Base-by-base conservation (phyloP, 2,113 vertebrate genomes). In the Cairina moschata region DNA sequence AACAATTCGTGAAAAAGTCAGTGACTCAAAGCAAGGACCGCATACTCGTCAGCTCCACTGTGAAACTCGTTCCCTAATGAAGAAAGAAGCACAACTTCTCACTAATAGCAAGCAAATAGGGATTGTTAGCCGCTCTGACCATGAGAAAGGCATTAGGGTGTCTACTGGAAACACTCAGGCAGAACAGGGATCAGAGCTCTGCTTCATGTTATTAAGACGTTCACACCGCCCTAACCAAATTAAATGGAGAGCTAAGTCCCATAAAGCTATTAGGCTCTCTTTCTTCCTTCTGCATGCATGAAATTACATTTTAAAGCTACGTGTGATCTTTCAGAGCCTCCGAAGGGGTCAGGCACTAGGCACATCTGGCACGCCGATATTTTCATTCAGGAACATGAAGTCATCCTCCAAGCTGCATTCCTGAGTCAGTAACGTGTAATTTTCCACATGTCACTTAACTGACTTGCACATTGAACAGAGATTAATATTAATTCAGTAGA, bases 1-100 rank as follows among this genome's bases (percentile, higher is more conserved):
- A 91, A 56, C 81, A 96, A 81, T 40, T 81, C 88, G 82, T 87
- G 71, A 88, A 83, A 94, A 96, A 94, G 52, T 40, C 85, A 52
- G 67, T 16, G 75, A 54, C n/a, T 71, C 69, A 82, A 85, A 96
- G 38, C 5, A 31, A 91, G 83, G 44, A 83, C 58, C 54, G 91
- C 55, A 78, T 17, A n/a, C 28, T 56, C 25, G 38, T 71, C 77
- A 77, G 62, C 72, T 69, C 13, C 2, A 0, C 76, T 55, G 44
- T 0, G 1, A 91, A 73, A 44, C 55, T 95, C 2, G 0, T 32
- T 65, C 22, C 23, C 26, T 32, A 36, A 11, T 32, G 59, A 32
- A 58, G 32, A 26, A 81, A 80, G 8, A 91, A 90, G 78, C 8
- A 34, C 59, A 46, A 13, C 31, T 59, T 48, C 68, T 55, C 83